Percentiles rank a stretch among this genome's conserved stretches.
Conservation (phyloP, 2,888 invertebrate genomes). For the Vesta saturnalis region DNA sequence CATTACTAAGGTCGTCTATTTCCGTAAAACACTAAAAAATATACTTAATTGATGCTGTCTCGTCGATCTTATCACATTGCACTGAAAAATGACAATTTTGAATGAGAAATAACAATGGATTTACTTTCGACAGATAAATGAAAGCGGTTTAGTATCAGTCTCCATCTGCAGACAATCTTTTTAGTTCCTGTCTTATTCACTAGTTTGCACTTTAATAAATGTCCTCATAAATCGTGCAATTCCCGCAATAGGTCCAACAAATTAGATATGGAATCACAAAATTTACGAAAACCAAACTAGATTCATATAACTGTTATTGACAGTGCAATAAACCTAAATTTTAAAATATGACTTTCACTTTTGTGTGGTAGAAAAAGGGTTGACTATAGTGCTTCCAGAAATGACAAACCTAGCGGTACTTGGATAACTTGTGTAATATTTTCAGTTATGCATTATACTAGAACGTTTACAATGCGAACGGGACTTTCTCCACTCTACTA, state of each 20-base stretch:
- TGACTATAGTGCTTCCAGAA: conserved; percentile 4
- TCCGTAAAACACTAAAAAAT: background rate
- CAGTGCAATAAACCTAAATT: conserved; percentile 18
- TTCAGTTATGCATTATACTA: background rate
- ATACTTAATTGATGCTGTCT: background rate
- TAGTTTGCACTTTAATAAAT: conserved; percentile 30
- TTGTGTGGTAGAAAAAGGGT: conserved; percentile 25
- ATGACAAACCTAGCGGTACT: background rate
- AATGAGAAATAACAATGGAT: conserved; percentile 39
- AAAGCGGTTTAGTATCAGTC: conserved; percentile 39
- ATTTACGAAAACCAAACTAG: conserved; percentile 1
- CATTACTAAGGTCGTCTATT: background rate
- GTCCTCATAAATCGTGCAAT: conserved; percentile 9
- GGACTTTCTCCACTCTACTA: conserved; percentile 13
- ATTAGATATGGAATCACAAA: background rate
- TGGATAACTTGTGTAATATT: background rate
- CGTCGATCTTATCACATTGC: no score
- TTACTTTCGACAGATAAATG: conserved; percentile 37
- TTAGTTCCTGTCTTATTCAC: conserved; percentile 24
- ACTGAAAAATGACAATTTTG: conserved; percentile 15
- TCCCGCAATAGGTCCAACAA: background rate
- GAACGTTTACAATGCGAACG: conserved; percentile 15
- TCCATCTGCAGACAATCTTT: conserved; percentile 42
- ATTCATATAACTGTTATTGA: conserved; percentile 20
- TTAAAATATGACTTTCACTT: conserved; percentile 34